Evolutionary conservation across 1,140 invertebrate species (phyloP), one percentile per base, ranked within the genome.

Genomic region (Sitophilus oryzae): DNA sequence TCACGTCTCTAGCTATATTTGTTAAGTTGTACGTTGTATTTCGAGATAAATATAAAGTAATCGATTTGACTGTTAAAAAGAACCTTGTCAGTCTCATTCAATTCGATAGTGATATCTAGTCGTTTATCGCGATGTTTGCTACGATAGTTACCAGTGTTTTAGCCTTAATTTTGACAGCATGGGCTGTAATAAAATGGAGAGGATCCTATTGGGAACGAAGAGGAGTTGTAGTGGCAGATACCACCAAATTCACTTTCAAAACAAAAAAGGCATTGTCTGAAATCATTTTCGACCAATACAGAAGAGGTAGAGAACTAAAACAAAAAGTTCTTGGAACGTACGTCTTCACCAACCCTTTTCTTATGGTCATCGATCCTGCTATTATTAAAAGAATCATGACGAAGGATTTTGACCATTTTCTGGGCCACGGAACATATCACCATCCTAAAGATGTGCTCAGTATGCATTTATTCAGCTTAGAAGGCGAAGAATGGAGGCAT

Each of bases 401-500:
- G 18, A 55, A 40, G 35, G 52, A 55, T 47, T 55, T 55, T 25
- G 15, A 47, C 3, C 16, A 77, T 66, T 80, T 81, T 58, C 66
- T 72, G 6, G 77, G 79, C 53, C 65, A 71, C 1, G 52, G 76
- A 6, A 30, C 25, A 11, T 30, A 30, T 11, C 25, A 30, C 25
- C 5, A 30, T 6, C 25, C 25, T 11, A 73, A 51, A 62, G 61
- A 0, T 76, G 48, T 62, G 70, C 2, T 34, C 80, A 1, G 65
- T 68, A 0, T 67, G 69, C 71, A 76, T 37, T 60, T 82, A 30
- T 71, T 80, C 41, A 58, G 55, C 1, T 22, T 74, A 4, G 58
- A 57, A 9, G 76, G 73, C 10, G 54, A 68, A 22, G 60, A 68
- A 38, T 79, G 77, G 77, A 76, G 70, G 57, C 55, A 64, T 38